These are phyloP conservation scores for Dioctria rufipes DNA, from an alignment of 2,888 invertebrate species.

Conservation along the genomic window DNA sequence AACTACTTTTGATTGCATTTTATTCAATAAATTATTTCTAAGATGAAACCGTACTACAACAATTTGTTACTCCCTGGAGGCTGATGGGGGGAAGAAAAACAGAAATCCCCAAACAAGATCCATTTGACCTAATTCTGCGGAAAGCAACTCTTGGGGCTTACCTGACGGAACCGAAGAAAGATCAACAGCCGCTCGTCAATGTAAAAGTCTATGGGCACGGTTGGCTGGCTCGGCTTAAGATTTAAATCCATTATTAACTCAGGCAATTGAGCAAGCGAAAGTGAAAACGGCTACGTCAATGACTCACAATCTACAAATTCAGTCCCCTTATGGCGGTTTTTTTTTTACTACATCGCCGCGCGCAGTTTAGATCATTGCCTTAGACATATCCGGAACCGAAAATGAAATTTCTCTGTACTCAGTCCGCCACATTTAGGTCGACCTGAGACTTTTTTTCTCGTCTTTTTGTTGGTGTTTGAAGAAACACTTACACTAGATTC, in stretches of 20 bases:
- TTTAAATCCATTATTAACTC: conserved; percentile 35
- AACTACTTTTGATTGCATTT: neutral
- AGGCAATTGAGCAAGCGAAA: conserved; percentile 56
- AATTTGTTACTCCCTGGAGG: neutral
- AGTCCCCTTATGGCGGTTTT: conserved; percentile 1
- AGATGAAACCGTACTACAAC: neutral
- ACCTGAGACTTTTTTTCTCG: neutral
- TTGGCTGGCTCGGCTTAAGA: conserved; percentile 1
- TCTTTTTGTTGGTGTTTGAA: neutral
- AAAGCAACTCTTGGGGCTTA: neutral
- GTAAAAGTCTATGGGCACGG: neutral
- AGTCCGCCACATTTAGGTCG: conserved; percentile 16
- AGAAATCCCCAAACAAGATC: neutral
- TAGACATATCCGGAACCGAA: conserved; percentile 57
- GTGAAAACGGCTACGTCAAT: conserved; percentile 54
- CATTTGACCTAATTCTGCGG: conserved; percentile 36
- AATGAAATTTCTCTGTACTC: conserved; percentile 56
- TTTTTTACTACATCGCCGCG: neutral
- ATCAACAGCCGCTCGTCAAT: conserved; percentile 48
- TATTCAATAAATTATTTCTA: neutral
- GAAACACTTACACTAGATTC: conserved; percentile 28
- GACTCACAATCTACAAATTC: conserved; percentile 50
- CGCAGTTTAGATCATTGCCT: conserved; percentile 10
- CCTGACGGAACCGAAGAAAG: conserved; percentile 40
- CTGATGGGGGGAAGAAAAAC: neutral